Conservation (phyloP, 2,888 invertebrate genomes). For the Exephanes ischioxanthus region DNA sequence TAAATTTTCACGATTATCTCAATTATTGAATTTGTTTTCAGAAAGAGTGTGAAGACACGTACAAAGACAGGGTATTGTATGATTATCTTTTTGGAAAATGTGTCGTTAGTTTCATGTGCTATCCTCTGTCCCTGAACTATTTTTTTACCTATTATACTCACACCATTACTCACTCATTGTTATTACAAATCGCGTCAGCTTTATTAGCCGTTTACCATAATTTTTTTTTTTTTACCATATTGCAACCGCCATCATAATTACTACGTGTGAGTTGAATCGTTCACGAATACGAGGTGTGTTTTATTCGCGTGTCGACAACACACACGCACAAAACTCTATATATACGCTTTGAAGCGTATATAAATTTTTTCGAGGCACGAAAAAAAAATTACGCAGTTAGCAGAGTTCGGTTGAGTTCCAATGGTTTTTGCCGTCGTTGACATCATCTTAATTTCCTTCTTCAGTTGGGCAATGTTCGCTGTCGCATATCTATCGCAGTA, state of each 20-base stretch:
- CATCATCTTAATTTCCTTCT: slow-evolving; percentile 12
- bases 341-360: slow-evolving; percentile 36
- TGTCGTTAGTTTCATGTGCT: slow-evolving; percentile 85
- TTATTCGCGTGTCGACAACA: slow-evolving; percentile 45
- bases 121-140: slow-evolving; percentile 76
- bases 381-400: slow-evolving; percentile 1
- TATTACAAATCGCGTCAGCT: slow-evolving; percentile 75
- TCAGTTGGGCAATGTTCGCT: slow-evolving; percentile 37
- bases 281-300: background rate
- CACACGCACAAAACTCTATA: slow-evolving; percentile 43
- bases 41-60: slow-evolving; percentile 94
- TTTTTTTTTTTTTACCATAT: slow-evolving; percentile 65
- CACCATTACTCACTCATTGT: slow-evolving; percentile 79
- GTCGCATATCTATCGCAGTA: slow-evolving; percentile 30
- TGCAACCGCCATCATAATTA: slow-evolving; percentile 73
- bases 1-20: slow-evolving; percentile 74
- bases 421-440: slow-evolving; percentile 27
- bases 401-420: slow-evolving; percentile 20
- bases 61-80: slow-evolving; percentile 93
- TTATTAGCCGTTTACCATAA: slow-evolving; percentile 77
- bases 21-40: slow-evolving; percentile 87
- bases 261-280: slow-evolving; percentile 49
- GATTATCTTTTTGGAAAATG: slow-evolving; percentile 84
- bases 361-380: slow-evolving; percentile 1
- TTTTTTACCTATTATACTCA: slow-evolving; percentile 79